Base-by-base conservation (phyloP, 2,113 vertebrate species). In the Gavia stellata region DNA sequence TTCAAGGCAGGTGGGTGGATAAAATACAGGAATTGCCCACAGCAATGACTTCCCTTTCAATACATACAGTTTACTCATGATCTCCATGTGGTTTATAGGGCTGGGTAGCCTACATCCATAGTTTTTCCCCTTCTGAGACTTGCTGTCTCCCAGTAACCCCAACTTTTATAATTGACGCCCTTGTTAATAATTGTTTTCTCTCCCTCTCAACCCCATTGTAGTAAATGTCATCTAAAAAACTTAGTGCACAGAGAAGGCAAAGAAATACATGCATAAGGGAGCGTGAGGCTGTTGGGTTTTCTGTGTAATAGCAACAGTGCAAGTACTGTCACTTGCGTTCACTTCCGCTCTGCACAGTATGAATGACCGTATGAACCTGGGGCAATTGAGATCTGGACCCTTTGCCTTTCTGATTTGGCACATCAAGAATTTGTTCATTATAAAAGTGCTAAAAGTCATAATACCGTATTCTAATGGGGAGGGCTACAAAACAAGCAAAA, bases 61-160 rank as follows among this genome's bases (percentile, higher is more conserved):
- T 28, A 45, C 31, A 2, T 3, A 2, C 0, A 0, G 8, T 31
- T 78, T 29, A 2, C 14, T 70, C 10, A 2, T 19, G 4, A 17
- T 67, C 28, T 65, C 31, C 0, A 0, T 10, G 31, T 47, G 59
- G 6, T 81, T 70, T 40, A 1, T 9, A 12, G 58, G 58, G 21
- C 47, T 47, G 28, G 33, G 28, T 12, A 53, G 26, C 10, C 14
- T 33, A 10, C 24, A 50, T 3, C 38, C 66, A 7, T 25, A 23
- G 47, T 56, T 34, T 55, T 14, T 26, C 19, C 38, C 5, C 8
- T 7, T 44, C 29, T 29, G 38, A 42, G 28, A 33, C 17, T 34
- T 49, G 11, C 58, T 61, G 15, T 63, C 9, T 49, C 23, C 31
- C 52, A 8, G 8, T 33, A 53, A 40, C 47, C 33, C 59, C 2